Evolutionary conservation across 2,113 vertebrate genomes (phyloP).

Genomic region (Physeter macrocephalus): DNA sequence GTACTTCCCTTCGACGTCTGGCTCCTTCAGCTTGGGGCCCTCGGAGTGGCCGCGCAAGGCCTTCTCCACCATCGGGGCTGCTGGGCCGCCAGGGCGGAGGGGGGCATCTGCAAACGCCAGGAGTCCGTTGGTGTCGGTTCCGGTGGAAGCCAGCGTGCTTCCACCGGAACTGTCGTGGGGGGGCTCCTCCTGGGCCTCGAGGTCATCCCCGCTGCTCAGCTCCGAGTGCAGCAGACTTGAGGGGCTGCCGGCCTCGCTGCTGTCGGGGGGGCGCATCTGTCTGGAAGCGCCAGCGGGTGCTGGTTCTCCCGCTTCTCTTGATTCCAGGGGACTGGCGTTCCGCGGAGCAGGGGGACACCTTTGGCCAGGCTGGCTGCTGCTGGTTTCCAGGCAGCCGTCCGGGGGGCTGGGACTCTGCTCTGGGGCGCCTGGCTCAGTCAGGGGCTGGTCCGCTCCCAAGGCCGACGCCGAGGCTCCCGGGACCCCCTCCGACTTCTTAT

Average conservation of each 20-base stretch:
- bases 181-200: constrained; percentile 42
- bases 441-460: background rate
- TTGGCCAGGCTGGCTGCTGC: background rate
- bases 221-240: constrained; percentile 38
- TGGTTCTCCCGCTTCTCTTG: background rate
- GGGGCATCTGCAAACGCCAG: constrained; percentile 52
- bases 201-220: constrained; percentile 60
- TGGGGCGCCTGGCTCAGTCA: background rate
- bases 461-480: background rate
- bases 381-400: constrained; percentile 42
- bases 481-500: constrained; percentile 88
- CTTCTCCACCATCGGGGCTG: constrained; percentile 76
- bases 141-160: constrained; percentile 77
- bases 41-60: constrained; percentile 79
- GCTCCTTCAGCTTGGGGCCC: constrained; percentile 90
- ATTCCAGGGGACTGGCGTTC: background rate
- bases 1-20: constrained; percentile 93
- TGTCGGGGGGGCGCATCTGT: constrained; percentile 31
- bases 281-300: background rate
- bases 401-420: background rate
- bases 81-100: background rate
- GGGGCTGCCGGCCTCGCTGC: constrained; percentile 35
- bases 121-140: constrained; percentile 82
- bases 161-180: no score
- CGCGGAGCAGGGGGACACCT: background rate